Evolutionary conservation across 2,113 vertebrate species (phyloP).

Genomic region (Calonectris borealis): DNA sequence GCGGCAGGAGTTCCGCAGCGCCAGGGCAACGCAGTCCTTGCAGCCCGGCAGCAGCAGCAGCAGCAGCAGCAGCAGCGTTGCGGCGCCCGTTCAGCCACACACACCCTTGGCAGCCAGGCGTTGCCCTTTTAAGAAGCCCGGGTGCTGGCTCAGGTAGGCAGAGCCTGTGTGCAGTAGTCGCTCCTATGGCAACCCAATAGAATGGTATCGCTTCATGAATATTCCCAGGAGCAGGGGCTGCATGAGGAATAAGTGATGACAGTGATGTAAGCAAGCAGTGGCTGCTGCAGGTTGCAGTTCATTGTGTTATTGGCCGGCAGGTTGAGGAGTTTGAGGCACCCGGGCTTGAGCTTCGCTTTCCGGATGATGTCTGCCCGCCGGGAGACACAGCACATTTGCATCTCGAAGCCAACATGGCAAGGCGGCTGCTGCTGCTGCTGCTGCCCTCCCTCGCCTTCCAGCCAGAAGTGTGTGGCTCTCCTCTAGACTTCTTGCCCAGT

Average conservation of each 20-base stretch:
- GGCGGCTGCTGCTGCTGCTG: slow-evolving; percentile 46
- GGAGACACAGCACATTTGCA: slow-evolving; percentile 34
- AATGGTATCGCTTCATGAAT: slow-evolving; percentile 88
- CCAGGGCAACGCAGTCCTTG: neutral
- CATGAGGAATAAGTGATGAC: slow-evolving; percentile 86
- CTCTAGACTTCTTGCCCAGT: slow-evolving; percentile 52
- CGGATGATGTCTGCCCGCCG: slow-evolving; percentile 35
- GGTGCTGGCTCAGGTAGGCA: slow-evolving; percentile 84
- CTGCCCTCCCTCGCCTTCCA: slow-evolving; percentile 46
- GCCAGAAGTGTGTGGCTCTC: slow-evolving; percentile 58
- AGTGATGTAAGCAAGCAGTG: slow-evolving; percentile 79
- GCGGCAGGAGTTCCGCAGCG: neutral
- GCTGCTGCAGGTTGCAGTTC: slow-evolving; percentile 66
- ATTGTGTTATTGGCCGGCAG: slow-evolving; percentile 55
- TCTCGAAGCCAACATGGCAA: slow-evolving; percentile 60
- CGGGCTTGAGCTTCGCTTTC: neutral
- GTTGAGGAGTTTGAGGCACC: slow-evolving; percentile 36
- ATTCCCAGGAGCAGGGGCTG: slow-evolving; percentile 86
- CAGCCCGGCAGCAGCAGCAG: neutral
- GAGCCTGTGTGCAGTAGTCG: slow-evolving; percentile 84
- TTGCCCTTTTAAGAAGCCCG: slow-evolving; percentile 84
- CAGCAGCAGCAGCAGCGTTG: neutral
- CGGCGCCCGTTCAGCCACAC: neutral
- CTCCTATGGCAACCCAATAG: slow-evolving; percentile 96
- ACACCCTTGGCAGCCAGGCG: neutral